Evolutionary conservation across 2,888 invertebrate genomes (phyloP), one percentile per base, ranked within the genome.

Genomic region (Mimachlamys varia): DNA sequence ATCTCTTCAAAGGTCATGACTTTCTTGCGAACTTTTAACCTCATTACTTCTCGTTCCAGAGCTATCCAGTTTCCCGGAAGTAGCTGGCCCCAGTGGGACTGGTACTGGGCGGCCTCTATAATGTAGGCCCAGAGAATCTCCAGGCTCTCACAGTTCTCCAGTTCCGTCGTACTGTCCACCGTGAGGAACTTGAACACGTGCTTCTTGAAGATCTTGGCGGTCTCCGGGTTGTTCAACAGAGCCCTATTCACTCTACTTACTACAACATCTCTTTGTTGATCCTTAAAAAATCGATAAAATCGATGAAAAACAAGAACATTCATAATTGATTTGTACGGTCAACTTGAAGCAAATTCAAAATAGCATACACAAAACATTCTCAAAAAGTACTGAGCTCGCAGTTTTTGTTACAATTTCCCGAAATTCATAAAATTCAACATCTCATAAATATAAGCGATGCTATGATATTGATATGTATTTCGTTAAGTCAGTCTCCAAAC

Each of bases 41-140:
- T 27, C 76, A 76, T 76, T 76, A 76, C 33, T 33, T 76, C 76
- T 0, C 76, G 76, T 22, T 76, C 76, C 33, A 76, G 13, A 12
- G 76, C 76, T 5, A 76, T 76, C 76, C 76, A 76, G 33, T 76
- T 76, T 33, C 76, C 76, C 76, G 76, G 76, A 27, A 76, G 76
- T 76, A 76, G 76, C 15, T 76, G 76, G 15, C 76, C 76, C 76
- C 76, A 76, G 76, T 76, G 76, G 0, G 76, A 76, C 33, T 76
- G 76, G 76, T 76, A 76, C 76, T 76, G 76, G 27, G 76, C 76
- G 33, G 76, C 76, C 33, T 19, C 76, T 5, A 5, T 76, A 7
- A 76, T 76, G 33, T 27, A 33, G 12, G 27, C 33, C 76, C 76
- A 76, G 33, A 76, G 76, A 76, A 76, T 15, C 7, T 76, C 76